phyloP scores from a whole-genome alignment of 2,113 vertebrate genomes.

The Callocephalon fimbriatum region DNA sequence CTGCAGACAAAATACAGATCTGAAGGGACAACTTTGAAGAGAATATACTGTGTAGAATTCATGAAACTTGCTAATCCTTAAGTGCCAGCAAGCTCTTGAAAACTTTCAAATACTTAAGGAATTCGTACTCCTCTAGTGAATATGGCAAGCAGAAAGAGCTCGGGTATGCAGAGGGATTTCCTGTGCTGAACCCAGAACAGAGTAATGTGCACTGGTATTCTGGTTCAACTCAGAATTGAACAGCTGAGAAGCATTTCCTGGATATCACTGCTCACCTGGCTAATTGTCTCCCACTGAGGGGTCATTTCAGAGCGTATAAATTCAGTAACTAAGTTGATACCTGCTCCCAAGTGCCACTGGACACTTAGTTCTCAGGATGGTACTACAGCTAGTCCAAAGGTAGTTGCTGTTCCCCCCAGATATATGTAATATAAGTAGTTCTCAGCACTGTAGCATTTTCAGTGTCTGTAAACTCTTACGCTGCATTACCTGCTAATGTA shows the following conservation, averaged over 20 bases:
- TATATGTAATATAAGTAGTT: accelerated
- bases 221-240: background rate
- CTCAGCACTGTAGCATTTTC: background rate
- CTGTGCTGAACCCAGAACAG: background rate
- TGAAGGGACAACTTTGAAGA: background rate
- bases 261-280: background rate
- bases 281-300: background rate
- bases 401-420: background rate
- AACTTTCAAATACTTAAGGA: background rate
- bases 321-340: accelerated
- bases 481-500: background rate
- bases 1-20: background rate
- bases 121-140: background rate
- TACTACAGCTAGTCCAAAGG: background rate
- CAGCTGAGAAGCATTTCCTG: background rate
- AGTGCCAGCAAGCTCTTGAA: background rate
- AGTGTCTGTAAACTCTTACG: background rate
- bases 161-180: background rate
- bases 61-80: background rate
- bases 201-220: background rate
- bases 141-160: background rate
- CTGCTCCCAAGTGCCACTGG: background rate
- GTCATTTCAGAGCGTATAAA: background rate
- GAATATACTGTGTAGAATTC: background rate
- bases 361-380: background rate